Evolutionary conservation across 2,888 invertebrate species (phyloP), one percentile per base, ranked within the genome.

Genomic region (Liodrosophila aerea): DNA sequence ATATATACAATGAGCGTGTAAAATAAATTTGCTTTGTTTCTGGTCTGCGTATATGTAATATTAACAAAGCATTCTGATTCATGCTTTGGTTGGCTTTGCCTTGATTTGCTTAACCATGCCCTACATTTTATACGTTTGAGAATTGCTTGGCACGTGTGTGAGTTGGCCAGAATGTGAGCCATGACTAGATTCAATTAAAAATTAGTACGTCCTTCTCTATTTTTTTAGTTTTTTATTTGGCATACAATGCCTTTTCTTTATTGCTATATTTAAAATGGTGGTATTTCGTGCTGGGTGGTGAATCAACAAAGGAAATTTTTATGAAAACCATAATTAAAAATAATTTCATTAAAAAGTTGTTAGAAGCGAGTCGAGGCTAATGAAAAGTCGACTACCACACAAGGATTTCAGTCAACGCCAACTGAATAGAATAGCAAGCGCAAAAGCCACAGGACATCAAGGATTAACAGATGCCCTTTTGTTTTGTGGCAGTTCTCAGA

Each of bases 311-410:
- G 33, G 63, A 69, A 64, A 67, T 80, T 70, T 73, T 74, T 83
- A 70, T 78, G 74, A 76, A 71, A 74, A 56, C 44, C 74, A 67
- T 76, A 84, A 82, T 84, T 78, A 82, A 84, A 81, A 81, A 73
- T 81, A 81, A 81, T 78, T 73, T 71, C 52, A 70, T 74, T 78
- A 81, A 69, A 61, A 64, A 65, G 51, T 68, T 76, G 70, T 64
- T 70, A 60, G 54, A 45, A 29, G 33, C 40, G 22, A 33, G 34
- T 27, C 13, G 16, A 43, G 52, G 61, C 57, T 59, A 51, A 59
- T 59, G 64, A 58, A 72, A 60, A 43, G 53, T 51, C 60, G 27
- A 41, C 43, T 29, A 18, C 12, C 43, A 39, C 36, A 64, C 63
- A 68, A 64, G 71, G 63, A 64, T 64, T 65, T 69, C 62, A 51